Evolutionary conservation across 1,140 invertebrate genomes (phyloP).

Genomic region (Monochamus saltuarius): DNA sequence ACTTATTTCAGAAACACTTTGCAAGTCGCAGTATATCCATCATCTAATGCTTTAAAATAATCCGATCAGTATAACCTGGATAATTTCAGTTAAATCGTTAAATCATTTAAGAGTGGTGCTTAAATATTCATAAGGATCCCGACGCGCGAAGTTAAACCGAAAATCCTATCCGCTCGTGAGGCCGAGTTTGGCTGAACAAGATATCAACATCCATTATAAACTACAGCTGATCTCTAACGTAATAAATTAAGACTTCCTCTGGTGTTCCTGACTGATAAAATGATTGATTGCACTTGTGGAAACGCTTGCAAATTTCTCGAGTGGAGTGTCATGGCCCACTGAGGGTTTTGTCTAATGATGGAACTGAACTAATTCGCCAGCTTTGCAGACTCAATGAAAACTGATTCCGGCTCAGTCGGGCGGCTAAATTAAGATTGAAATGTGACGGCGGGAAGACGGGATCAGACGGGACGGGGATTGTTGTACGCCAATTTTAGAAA

Average conservation of each 20-base stretch:
- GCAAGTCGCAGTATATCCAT: too few species aligned
- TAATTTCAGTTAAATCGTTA: too few species aligned
- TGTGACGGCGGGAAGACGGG: too few species aligned
- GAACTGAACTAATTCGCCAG: not conserved
- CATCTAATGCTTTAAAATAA: too few species aligned
- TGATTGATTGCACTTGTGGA: conserved; percentile 27
- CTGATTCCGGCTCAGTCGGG: conserved; percentile 1
- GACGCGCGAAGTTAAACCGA: too few species aligned
- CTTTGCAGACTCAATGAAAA: not conserved
- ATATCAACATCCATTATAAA: conserved; percentile 3
- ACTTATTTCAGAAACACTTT: too few species aligned
- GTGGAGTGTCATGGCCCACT: conserved; percentile 2
- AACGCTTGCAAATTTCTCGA: conserved; percentile 9
- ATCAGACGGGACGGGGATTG: too few species aligned
- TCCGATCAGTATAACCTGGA: too few species aligned
- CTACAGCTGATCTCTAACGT: conserved; percentile 28
- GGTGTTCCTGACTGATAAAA: conserved; percentile 26
- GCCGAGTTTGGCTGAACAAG: conserved; percentile 1
- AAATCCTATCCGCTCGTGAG: not conserved
- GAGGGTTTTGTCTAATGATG: not conserved
- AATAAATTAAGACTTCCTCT: conserved; percentile 26
- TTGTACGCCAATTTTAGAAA: too few species aligned
- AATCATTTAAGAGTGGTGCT: too few species aligned
- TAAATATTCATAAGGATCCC: too few species aligned
- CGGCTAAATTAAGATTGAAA: not conserved